Percentiles rank a stretch among this genome's conserved stretches.
phyloP scores from a whole-genome alignment of 2,888 invertebrate species.

The Cheilosia soror region DNA sequence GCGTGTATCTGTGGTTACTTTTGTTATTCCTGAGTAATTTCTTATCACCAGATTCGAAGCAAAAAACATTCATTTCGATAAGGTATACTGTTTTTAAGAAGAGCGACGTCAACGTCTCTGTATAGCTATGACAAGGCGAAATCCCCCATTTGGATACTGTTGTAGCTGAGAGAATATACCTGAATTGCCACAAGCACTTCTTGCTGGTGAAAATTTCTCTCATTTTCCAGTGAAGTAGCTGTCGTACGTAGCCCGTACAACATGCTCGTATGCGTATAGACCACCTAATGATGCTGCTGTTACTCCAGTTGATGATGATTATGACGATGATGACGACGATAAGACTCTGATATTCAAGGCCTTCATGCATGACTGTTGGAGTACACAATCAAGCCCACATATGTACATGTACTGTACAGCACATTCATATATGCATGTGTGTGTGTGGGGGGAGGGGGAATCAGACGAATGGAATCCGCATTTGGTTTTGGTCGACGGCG shows the following conservation, averaged over 20 bases:
- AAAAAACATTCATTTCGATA: conserved; percentile 61
- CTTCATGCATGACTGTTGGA: conserved; percentile 35
- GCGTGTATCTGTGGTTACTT: conserved; percentile 30
- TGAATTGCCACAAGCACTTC: conserved; percentile 59
- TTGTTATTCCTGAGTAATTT: conserved; percentile 52
- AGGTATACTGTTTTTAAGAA: conserved; percentile 9
- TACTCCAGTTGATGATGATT: conserved; percentile 18
- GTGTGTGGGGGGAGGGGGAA: conserved; percentile 38
- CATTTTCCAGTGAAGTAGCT: conserved; percentile 30
- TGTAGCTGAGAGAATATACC: conserved; percentile 15
- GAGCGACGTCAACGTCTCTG: conserved; percentile 11
- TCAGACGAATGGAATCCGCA: conserved; percentile 64
- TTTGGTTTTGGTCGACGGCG: conserved; percentile 51
- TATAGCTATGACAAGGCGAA: conserved; percentile 33
- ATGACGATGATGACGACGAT: conserved; percentile 42
- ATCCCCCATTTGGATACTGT: conserved; percentile 19
- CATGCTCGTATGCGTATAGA: conserved; percentile 2
- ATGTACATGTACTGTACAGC: neutral
- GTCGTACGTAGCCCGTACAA: neutral
- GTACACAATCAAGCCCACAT: neutral
- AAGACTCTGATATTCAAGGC: conserved; percentile 47
- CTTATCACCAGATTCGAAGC: conserved; percentile 50
- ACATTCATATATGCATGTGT: conserved; percentile 7
- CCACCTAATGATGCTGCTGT: conserved; percentile 52
- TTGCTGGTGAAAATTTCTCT: conserved; percentile 40